phyloP scores from a whole-genome alignment of 2,797 vertebrate genomes.

The Iguana delicatissima region DNA sequence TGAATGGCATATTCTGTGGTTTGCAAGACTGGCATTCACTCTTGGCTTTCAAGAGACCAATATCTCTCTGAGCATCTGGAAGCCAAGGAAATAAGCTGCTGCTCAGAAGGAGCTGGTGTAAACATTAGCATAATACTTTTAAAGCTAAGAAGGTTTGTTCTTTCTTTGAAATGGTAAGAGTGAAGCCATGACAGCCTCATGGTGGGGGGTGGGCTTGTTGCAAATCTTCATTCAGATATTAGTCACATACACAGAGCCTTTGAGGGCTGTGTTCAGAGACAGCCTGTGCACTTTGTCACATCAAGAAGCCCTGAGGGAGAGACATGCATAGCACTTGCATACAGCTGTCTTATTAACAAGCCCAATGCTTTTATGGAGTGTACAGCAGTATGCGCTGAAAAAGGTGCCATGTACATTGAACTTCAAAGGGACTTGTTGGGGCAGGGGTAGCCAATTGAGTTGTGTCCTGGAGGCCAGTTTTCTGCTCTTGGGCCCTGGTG shows the following conservation, averaged over 20 bases:
- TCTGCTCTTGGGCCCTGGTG: too few relatives aligned
- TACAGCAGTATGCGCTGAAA: neutral
- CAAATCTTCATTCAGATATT: constrained; percentile 31
- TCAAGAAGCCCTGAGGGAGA: neutral
- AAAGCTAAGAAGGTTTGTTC: constrained; percentile 36
- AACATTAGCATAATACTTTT: constrained; percentile 30
- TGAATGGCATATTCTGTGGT: constrained; percentile 33
- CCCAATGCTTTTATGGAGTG: neutral
- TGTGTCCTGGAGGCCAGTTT: too few relatives aligned
- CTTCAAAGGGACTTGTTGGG: too few relatives aligned
- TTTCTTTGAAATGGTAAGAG: neutral
- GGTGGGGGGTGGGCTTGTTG: neutral
- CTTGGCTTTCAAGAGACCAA: constrained; percentile 44
- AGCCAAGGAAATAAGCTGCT: constrained; percentile 41
- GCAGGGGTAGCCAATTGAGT: too few relatives aligned
- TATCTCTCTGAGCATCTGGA: constrained; percentile 49
- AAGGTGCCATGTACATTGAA: neutral
- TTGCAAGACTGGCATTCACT: constrained; percentile 43
- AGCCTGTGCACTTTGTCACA: neutral
- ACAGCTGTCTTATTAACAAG: constrained; percentile 19
- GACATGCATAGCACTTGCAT: neutral
- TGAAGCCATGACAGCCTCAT: neutral
- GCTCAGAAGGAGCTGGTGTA: constrained; percentile 55
- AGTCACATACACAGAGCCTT: neutral
- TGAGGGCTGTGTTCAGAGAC: neutral